phyloP scores from a whole-genome alignment of 2,113 vertebrate species.

The Oncorhynchus nerka region DNA sequence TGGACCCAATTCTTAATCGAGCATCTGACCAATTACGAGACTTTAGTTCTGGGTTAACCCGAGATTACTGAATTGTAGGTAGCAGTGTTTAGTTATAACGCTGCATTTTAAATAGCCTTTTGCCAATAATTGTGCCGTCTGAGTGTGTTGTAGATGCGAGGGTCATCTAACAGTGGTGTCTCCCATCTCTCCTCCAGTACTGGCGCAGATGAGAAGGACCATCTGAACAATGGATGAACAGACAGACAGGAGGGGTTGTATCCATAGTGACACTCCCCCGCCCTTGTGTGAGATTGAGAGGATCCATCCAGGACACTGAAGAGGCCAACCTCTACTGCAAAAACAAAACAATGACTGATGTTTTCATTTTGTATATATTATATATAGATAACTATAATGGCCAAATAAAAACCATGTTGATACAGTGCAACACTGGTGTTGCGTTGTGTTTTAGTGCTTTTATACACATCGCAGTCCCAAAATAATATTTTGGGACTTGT shows the following conservation, averaged over 20 bases:
- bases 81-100: no score
- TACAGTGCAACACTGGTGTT: slow-evolving; percentile 25
- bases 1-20: no score
- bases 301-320: slow-evolving; percentile 44
- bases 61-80: no score
- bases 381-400: slow-evolving; percentile 63
- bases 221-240: neutral
- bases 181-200: slow-evolving; percentile 57
- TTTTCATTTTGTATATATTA: slow-evolving; percentile 65
- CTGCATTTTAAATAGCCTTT: no score
- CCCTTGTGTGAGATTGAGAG: neutral
- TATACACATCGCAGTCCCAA: neutral
- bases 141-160: neutral
- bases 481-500: neutral
- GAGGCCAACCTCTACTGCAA: slow-evolving; percentile 61
- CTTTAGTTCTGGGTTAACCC: no score
- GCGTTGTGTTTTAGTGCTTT: neutral
- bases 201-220: slow-evolving; percentile 73
- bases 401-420: slow-evolving; percentile 70
- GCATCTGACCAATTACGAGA: no score
- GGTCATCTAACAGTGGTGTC: neutral
- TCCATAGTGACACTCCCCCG: neutral
- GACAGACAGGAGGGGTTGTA: neutral
- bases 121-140: no score
- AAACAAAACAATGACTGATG: slow-evolving; percentile 40